Percentiles rank a stretch among this genome's conserved stretches.
Evolutionary conservation across 2,888 invertebrate species (phyloP).

Genomic region (Tenthredo amoena): DNA sequence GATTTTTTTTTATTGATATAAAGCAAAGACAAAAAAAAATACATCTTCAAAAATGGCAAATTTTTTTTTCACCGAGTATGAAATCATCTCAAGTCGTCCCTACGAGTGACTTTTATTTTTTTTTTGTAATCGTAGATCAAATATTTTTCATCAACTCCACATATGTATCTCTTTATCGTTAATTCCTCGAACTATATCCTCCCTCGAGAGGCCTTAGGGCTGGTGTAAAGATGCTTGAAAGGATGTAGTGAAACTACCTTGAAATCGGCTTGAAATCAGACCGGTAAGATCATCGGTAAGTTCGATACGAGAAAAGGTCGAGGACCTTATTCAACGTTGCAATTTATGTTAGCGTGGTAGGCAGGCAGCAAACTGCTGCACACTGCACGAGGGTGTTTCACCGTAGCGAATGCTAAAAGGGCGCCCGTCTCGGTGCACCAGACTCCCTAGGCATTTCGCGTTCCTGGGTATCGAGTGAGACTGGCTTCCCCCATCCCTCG

Average conservation of each 20-base stretch:
- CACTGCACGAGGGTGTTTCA: conserved; percentile 22
- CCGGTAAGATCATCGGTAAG: conserved; percentile 11
- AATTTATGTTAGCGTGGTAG: conserved; percentile 8
- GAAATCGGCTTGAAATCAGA: conserved; percentile 39
- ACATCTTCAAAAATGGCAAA: too few relatives aligned
- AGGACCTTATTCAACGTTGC: conserved; percentile 6
- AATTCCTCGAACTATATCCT: background rate
- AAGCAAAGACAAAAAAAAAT: too few relatives aligned
- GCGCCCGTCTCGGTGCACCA: conserved; percentile 30
- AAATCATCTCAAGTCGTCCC: background rate
- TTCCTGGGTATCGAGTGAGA: conserved; percentile 24
- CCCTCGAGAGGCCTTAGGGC: background rate
- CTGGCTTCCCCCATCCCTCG: conserved; percentile 41
- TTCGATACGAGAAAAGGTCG: conserved; percentile 20
- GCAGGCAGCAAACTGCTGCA: background rate
- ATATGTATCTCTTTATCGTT: background rate
- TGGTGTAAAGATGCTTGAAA: background rate
- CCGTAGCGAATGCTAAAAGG: conserved; percentile 33
- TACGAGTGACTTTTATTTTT: background rate
- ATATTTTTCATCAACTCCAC: background rate
- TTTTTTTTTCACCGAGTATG: too few relatives aligned
- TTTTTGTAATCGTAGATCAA: background rate
- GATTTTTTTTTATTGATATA: too few relatives aligned
- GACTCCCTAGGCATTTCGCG: conserved; percentile 40
- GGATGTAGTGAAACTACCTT: background rate